Conservation (phyloP, 2,888 invertebrate species). For the Temnothorax unifasciatus region DNA sequence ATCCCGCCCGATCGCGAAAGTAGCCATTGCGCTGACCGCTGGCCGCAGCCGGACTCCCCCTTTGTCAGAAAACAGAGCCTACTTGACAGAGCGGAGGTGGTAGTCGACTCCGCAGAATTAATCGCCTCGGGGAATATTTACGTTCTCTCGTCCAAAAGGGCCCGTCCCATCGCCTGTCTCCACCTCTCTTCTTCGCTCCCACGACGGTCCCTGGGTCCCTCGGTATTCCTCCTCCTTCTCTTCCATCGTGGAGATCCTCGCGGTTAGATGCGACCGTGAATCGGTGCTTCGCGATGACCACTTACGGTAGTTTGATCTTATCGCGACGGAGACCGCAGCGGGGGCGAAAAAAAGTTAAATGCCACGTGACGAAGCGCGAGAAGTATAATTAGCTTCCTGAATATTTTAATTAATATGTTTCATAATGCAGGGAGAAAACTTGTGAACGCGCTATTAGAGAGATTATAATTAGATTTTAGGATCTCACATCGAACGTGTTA, state of each 20-base stretch:
- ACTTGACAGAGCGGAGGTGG: slow-evolving; percentile 74
- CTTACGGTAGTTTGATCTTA: slow-evolving; percentile 37
- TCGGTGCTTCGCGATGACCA: slow-evolving; percentile 28
- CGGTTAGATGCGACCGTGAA: slow-evolving; percentile 12
- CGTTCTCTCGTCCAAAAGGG: slow-evolving; percentile 73
- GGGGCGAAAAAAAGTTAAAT: slow-evolving; percentile 1
- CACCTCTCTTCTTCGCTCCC: slow-evolving; percentile 6
- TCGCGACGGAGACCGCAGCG: background rate
- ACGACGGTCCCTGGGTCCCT: background rate
- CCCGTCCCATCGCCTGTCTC: slow-evolving; percentile 36
- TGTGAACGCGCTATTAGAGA: background rate
- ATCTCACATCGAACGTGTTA: background rate
- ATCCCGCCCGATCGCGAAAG: slow-evolving; percentile 36
- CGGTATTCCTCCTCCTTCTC: slow-evolving; percentile 7
- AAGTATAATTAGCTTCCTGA: background rate
- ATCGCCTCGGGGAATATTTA: slow-evolving; percentile 79
- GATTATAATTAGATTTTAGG: background rate
- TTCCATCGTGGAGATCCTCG: background rate
- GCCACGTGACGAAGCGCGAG: slow-evolving; percentile 59
- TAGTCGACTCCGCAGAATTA: slow-evolving; percentile 74
- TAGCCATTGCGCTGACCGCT: slow-evolving; percentile 58
- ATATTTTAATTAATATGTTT: slow-evolving; percentile 12
- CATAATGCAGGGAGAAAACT: background rate
- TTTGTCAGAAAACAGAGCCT: slow-evolving; percentile 66
- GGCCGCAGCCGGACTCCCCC: slow-evolving; percentile 60